phyloP scores from a whole-genome alignment of 2,113 vertebrate species.

The Octodon degus region DNA sequence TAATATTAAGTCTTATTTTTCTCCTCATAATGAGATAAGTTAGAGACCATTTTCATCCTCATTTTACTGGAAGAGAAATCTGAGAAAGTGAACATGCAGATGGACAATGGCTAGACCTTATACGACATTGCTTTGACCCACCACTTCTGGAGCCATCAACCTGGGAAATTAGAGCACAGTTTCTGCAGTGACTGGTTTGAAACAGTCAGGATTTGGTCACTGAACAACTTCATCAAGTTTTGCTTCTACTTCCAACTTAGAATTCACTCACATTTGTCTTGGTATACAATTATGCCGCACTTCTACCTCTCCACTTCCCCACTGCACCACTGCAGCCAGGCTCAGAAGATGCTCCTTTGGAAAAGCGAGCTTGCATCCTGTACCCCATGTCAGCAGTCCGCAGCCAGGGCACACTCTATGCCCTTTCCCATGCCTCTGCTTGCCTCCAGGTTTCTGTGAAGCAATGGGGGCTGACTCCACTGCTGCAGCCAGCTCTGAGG shows the following conservation, averaged over 20 bases:
- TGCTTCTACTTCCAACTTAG: not conserved
- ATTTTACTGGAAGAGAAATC: not conserved
- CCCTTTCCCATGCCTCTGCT: not conserved
- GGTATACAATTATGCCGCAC: no score
- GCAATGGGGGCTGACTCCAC: not conserved
- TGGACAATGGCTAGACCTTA: not conserved
- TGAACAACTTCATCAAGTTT: not conserved
- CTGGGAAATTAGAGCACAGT: not conserved
- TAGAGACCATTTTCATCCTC: not conserved
- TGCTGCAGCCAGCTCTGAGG: not conserved
- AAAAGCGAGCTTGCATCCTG: not conserved
- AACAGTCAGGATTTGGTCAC: not conserved
- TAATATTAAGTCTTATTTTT: not conserved
- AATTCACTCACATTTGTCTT: not conserved
- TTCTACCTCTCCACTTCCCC: no score
- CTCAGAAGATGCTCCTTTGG: not conserved
- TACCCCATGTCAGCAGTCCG: not conserved
- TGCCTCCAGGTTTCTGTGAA: not conserved
- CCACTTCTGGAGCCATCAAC: not conserved
- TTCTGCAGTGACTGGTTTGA: not conserved
- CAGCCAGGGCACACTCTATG: not conserved
- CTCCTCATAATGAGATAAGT: not conserved
- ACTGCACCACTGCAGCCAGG: not conserved
- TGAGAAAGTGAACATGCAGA: not conserved
- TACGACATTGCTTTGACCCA: no score